Conservation (phyloP, 2,113 vertebrate species). For the Heterochromis multidens region DNA sequence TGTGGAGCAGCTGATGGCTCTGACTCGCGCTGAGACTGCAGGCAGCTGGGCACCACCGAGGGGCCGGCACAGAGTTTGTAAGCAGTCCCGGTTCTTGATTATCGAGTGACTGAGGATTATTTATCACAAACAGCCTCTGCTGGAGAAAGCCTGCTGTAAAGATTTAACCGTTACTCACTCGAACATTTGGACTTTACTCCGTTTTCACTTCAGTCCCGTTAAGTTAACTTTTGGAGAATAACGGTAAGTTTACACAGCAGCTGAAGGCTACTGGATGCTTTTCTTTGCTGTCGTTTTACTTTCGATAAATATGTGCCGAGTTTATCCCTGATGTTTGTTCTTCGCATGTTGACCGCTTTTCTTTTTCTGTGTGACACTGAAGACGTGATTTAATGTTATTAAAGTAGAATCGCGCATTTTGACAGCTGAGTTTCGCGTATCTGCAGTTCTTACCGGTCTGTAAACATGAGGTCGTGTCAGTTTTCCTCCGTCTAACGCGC, state of each 20-base stretch:
- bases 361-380: background rate
- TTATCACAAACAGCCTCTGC: background rate
- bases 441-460: background rate
- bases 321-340: background rate
- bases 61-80: background rate
- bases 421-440: background rate
- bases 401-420: accelerated
- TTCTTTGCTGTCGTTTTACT: background rate
- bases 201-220: background rate
- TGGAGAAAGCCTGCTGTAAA: background rate
- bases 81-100: background rate
- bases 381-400: background rate
- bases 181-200: background rate
- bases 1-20: background rate
- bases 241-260: constrained; percentile 3
- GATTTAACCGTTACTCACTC: accelerated
- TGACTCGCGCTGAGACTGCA: background rate
- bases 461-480: no score
- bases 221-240: background rate
- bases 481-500: no score
- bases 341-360: background rate
- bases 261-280: background rate
- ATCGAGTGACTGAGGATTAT: background rate
- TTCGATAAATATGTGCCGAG: background rate
- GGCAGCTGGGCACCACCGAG: accelerated